phyloP scores from a whole-genome alignment of 2,888 invertebrate genomes.

The Cynaeus angustus region DNA sequence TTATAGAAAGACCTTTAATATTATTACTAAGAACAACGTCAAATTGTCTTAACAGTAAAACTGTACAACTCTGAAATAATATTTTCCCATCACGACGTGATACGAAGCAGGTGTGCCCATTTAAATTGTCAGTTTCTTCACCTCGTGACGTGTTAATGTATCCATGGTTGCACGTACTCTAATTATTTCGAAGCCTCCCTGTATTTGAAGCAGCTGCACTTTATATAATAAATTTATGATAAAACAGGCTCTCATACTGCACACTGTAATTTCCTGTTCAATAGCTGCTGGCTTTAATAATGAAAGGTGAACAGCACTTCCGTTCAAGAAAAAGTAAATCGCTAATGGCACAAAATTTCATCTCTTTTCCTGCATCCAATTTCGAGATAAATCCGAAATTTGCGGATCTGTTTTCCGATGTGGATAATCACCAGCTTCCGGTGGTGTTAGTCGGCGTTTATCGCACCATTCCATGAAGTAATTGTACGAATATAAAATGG shows the following conservation, averaged over 20 bases:
- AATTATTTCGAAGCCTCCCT: too few relatives aligned
- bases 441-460: slow-evolving; percentile 33
- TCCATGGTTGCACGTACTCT: too few relatives aligned
- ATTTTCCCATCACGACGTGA: too few relatives aligned
- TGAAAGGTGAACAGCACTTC: slow-evolving; percentile 1
- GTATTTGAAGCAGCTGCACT: background rate
- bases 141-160: too few relatives aligned
- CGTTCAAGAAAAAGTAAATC: too few relatives aligned
- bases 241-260: background rate
- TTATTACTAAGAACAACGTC: too few relatives aligned
- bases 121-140: too few relatives aligned
- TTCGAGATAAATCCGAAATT: slow-evolving; percentile 12
- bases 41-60: too few relatives aligned
- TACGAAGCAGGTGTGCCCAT: too few relatives aligned
- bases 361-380: background rate
- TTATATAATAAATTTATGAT: background rate
- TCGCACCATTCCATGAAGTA: slow-evolving; percentile 40
- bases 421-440: slow-evolving; percentile 30
- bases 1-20: too few relatives aligned
- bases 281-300: background rate
- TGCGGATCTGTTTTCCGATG: slow-evolving; percentile 18
- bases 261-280: slow-evolving; percentile 2
- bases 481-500: slow-evolving; percentile 46
- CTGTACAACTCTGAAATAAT: too few relatives aligned
- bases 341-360: too few relatives aligned